Evolutionary conservation across 2,888 invertebrate genomes (phyloP).

Genomic region (Bibio marci): DNA sequence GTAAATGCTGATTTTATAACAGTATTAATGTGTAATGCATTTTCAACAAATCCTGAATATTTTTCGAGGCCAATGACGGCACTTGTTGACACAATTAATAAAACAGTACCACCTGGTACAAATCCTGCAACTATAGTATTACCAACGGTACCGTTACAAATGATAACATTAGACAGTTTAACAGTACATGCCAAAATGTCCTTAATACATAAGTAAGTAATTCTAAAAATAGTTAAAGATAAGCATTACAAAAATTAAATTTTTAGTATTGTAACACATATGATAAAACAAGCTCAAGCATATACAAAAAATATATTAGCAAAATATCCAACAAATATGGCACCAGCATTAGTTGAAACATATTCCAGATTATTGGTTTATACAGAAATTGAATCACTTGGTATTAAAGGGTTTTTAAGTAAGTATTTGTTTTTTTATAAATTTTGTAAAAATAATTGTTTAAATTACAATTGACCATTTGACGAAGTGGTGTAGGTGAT

Average conservation of each 20-base stretch:
- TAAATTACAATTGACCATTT: too few species aligned
- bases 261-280: constrained; percentile 62
- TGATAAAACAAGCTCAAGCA: constrained; percentile 58
- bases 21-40: constrained; percentile 86
- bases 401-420: constrained; percentile 92
- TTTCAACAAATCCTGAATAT: constrained; percentile 74
- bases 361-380: constrained; percentile 86
- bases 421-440: constrained; percentile 19
- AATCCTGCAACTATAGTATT: constrained; percentile 63
- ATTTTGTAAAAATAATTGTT: neutral
- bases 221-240: neutral
- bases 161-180: constrained; percentile 82
- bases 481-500: too few species aligned
- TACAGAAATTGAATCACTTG: constrained; percentile 90
- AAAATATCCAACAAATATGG: constrained; percentile 34
- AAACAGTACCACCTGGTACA: constrained; percentile 30
- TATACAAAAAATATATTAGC: constrained; percentile 68
- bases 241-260: neutral
- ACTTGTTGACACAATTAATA: constrained; percentile 69
- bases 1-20: constrained; percentile 82
- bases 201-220: constrained; percentile 41
- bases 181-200: constrained; percentile 94
- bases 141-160: constrained; percentile 76
- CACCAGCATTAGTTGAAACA: constrained; percentile 87
- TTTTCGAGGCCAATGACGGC: constrained; percentile 86